Base-by-base conservation (phyloP, 1,140 invertebrate species). In the Apolygus lucorum region DNA sequence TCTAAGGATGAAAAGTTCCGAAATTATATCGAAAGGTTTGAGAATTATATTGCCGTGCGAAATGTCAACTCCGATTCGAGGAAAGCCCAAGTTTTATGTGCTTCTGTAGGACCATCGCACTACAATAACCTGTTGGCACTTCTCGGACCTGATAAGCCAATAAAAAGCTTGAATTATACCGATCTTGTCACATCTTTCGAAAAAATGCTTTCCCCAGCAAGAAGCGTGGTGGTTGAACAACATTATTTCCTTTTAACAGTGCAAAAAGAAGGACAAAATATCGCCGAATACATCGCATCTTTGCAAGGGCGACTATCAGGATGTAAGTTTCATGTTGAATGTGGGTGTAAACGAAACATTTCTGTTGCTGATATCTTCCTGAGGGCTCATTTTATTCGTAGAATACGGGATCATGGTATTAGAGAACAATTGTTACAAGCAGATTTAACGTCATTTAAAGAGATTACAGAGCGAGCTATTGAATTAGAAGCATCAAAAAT, bases 151-250 rank as follows among this genome's bases (percentile, higher is more conserved):
- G 54, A 59, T 22, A 11, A 59, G 54, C 22, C 54, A 24, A 59
- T 59, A 11, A 59, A 59, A 11, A 59, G 22, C 4, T 14, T 59
- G 54, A 13, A 59, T 13, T 59, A 59, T 22, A 24, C 54, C 54
- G 54, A 59, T 59, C 54, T 59, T 22, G 54, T 59, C 54, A 4
- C 54, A 17, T 59, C 54, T 14, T 59, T 59, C 22, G 54, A 59
- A 59, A 59, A 59, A 59, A 59, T 59, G 54, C 22, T 59, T 4
- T 59, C 54, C 22, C 54, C 54, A 17, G 54, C 22, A 59, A 59
- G 54, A 22, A 59, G 54, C 22, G 54, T 59, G 22, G 54, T 59
- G 22, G 54, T 59, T 22, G 54, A 59, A 59, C 54, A 59, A 59
- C 54, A 59, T 24, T 59, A 59, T 59, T 59, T 59, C 22, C 54